Base-by-base conservation (phyloP, 1,140 invertebrate species). In the Zaprionus lachaisei region DNA sequence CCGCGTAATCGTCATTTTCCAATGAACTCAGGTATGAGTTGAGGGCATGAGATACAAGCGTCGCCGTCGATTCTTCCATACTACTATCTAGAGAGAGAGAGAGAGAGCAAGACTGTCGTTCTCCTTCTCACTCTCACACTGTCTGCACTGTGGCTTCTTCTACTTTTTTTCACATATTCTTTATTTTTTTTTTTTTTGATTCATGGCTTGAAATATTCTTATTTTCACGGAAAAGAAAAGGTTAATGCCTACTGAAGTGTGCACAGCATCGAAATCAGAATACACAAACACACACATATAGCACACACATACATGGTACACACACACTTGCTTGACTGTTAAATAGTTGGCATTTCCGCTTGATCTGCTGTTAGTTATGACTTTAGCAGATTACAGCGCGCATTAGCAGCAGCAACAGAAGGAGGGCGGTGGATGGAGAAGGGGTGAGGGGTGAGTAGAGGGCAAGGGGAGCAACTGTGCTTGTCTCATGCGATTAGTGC, bases 231-330 rank as follows among this genome's bases (percentile, higher is more conserved):
- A 83, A 79, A 66, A 78, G 85, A 90, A 89, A 84, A 89, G 85
- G 84, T 89, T 89, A 89, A 89, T 89, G 84, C 81, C 84, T 90
- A 89, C 71, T 84, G 78, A 90, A 90, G 84, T 90, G 84, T 89
- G 84, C 81, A 85, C 72, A 85, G 79, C 79, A 90, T 90, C 72
- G 72, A 70, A 73, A 79, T 73, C 78, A 65, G 44, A 77, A 38
- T 49, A 68, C 54, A 64, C 65, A 63, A 11, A 66, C 49, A 77
- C 37, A 61, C 47, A 72, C 26, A 65, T 24, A 72, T 15, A 73
- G 63, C 54, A 77, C 38, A 55, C 17, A 31, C 28, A 68, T 26
- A 67, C 66, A 68, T 62, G 56, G 55, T 0, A 51, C 14, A 38
- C 14, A 38, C 37, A 38, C 14, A 38, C 12, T 38, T 5, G 41